Evolutionary conservation across 2,797 vertebrate genomes (phyloP).

Genomic region (Pangasius mekongensis): DNA sequence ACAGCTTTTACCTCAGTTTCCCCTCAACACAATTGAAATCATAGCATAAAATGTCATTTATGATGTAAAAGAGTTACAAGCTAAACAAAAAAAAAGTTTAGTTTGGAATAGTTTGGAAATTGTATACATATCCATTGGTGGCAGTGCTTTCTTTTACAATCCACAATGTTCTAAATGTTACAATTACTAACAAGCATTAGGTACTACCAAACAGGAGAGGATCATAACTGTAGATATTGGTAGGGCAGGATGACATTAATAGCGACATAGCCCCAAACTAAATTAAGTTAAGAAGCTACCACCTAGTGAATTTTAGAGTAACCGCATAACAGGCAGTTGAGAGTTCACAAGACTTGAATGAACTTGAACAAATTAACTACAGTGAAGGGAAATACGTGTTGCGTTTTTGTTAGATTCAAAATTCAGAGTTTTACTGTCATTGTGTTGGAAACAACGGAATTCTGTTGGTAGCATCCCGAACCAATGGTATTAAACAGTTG

Average conservation of each 20-base stretch:
- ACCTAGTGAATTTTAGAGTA: not conserved
- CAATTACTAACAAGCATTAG: not conserved
- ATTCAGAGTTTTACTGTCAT: too few relatives aligned
- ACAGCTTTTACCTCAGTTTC: not conserved
- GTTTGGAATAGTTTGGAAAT: not conserved
- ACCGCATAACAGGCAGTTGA: not conserved
- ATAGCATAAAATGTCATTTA: not conserved
- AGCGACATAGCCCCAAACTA: not conserved
- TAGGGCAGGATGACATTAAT: not conserved
- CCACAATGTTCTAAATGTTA: not conserved
- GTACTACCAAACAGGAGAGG: not conserved
- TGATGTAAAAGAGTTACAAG: not conserved
- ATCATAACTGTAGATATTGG: not conserved
- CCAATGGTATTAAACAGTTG: too few relatives aligned
- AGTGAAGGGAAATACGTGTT: not conserved
- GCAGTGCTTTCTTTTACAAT: not conserved
- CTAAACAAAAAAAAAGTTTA: not conserved
- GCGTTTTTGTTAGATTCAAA: not conserved
- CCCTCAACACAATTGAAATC: not conserved
- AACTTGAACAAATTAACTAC: not conserved
- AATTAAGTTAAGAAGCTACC: not conserved
- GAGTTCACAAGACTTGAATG: not conserved
- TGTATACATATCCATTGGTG: not conserved
- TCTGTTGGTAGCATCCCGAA: too few relatives aligned
- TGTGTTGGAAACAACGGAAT: too few relatives aligned